Evolutionary conservation across 2,113 vertebrate genomes (phyloP).

Genomic region (Lycocorax pyrrhopterus): DNA sequence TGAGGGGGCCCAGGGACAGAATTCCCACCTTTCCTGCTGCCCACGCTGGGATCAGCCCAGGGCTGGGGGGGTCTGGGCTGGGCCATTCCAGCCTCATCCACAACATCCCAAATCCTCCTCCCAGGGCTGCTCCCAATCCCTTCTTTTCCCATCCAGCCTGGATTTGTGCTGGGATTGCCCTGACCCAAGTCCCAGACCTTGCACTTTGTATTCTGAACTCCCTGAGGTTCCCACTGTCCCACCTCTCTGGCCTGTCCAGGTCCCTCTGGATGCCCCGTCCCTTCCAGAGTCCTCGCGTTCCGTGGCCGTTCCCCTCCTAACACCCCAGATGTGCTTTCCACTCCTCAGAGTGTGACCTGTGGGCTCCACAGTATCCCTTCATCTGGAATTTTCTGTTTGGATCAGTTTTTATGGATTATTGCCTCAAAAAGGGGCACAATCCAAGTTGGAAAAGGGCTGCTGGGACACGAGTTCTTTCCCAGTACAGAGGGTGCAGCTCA

Average conservation of each 20-base stretch:
- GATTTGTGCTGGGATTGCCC: background rate
- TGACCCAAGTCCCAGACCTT: rapidly evolving
- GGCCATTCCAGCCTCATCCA: background rate
- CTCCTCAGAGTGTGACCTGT: background rate
- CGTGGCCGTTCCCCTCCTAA: rapidly evolving
- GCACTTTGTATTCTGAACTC: background rate
- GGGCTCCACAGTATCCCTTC: rapidly evolving
- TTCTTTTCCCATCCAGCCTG: background rate
- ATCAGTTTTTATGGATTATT: rapidly evolving
- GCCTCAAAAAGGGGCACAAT: background rate
- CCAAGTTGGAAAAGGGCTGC: background rate
- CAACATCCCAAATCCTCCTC: background rate
- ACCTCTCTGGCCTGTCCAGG: background rate
- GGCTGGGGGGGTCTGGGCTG: background rate
- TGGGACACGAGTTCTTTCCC: background rate
- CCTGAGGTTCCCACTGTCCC: background rate
- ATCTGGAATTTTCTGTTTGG: background rate
- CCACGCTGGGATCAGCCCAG: background rate
- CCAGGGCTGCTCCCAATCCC: background rate
- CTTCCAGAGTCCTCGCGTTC: background rate
- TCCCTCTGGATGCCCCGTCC: background rate
- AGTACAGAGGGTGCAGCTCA: background rate
- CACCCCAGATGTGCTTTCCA: background rate
- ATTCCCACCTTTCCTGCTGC: background rate
- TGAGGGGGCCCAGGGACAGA: background rate